These are phyloP conservation scores for Pithecia hirsuta DNA, from an alignment of 2,797 vertebrate genomes.

Conservation along the genomic window DNA sequence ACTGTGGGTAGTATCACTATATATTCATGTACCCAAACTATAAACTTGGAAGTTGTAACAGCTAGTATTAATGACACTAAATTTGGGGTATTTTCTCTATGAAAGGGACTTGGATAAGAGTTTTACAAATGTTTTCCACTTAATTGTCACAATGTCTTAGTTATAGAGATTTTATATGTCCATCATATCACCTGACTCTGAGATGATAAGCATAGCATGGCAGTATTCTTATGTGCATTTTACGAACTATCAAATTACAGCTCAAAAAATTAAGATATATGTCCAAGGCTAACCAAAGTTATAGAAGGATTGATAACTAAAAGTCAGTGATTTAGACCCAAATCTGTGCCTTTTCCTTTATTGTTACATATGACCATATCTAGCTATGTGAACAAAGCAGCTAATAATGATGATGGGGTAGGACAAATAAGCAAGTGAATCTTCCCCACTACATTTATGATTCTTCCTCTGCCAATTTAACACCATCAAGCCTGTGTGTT, in stretches of 20 bases:
- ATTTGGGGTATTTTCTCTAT: not conserved
- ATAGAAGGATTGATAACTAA: not conserved
- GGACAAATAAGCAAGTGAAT: not conserved
- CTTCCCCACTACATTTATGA: not conserved
- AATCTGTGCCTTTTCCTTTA: not conserved
- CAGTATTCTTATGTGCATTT: not conserved
- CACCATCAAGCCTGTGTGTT: not conserved
- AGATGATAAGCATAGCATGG: not conserved
- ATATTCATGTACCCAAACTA: not conserved
- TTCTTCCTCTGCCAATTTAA: not conserved
- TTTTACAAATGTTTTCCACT: not conserved
- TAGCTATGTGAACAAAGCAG: not conserved
- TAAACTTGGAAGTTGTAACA: not conserved
- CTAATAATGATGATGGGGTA: not conserved
- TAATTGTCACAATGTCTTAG: not conserved
- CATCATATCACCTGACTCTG: not conserved
- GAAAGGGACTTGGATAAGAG: not conserved
- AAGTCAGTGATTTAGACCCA: not conserved
- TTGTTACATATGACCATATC: not conserved
- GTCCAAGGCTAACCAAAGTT: not conserved
- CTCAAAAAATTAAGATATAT: not conserved
- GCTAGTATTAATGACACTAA: not conserved
- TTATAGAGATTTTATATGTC: not conserved
- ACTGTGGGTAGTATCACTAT: not conserved
- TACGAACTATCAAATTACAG: not conserved